Evolutionary conservation across 2,113 vertebrate genomes (phyloP).

Genomic region (Trichomycterus rosablanca): DNA sequence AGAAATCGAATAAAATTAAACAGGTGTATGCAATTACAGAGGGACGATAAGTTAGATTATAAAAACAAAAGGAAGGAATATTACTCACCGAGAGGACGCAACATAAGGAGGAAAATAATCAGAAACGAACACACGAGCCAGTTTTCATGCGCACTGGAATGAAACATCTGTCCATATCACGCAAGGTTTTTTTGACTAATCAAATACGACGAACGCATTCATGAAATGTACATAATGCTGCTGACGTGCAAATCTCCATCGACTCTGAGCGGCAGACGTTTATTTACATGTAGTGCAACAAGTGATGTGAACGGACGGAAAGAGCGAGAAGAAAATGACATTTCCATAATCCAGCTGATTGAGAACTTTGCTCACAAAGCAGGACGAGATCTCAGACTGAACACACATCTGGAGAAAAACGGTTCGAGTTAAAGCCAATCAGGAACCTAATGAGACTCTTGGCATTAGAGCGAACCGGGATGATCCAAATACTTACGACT

Average conservation of each 20-base stretch:
- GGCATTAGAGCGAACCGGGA: too few species aligned
- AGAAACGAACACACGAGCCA: slow-evolving; percentile 24
- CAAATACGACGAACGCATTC: slow-evolving; percentile 43
- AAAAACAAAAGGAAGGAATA: slow-evolving; percentile 15
- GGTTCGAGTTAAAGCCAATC: too few species aligned
- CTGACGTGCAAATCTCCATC: slow-evolving; percentile 38
- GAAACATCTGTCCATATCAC: slow-evolving; percentile 34
- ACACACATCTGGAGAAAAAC: too few species aligned
- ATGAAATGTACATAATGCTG: slow-evolving; percentile 43
- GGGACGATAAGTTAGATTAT: slow-evolving; percentile 18
- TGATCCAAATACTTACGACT: too few species aligned
- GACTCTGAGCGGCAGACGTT: slow-evolving; percentile 34
- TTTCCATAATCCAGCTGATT: too few species aligned
- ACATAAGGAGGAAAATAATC: slow-evolving; percentile 13
- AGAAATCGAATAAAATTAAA: too few species aligned
- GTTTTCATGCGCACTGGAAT: slow-evolving; percentile 42
- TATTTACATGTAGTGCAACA: slow-evolving; percentile 74
- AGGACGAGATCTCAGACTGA: too few species aligned
- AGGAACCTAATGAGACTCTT: too few species aligned
- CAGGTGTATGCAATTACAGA: slow-evolving; percentile 32
- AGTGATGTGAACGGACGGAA: slow-evolving; percentile 25
- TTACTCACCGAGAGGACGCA: slow-evolving; percentile 24
- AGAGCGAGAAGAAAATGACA: too few species aligned
- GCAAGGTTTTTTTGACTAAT: slow-evolving; percentile 30
- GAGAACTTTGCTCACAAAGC: too few species aligned